These are phyloP conservation scores for Prionailurus viverrinus DNA, from an alignment of 2,113 vertebrate species.

Conservation along the genomic window DNA sequence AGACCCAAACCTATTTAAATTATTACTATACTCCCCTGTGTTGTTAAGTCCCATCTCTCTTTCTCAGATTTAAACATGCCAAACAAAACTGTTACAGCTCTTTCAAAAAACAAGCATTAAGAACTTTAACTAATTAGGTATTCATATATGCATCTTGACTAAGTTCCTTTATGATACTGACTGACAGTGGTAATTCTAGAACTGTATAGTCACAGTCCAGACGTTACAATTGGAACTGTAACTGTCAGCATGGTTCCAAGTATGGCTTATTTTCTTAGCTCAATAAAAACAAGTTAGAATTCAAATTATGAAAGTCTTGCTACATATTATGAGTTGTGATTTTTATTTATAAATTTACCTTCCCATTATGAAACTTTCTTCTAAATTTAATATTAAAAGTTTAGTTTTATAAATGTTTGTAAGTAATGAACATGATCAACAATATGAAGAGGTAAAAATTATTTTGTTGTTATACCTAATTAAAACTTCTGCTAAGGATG, in stretches of 20 bases:
- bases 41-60: neutral
- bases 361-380: neutral
- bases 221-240: neutral
- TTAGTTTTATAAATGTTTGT: neutral
- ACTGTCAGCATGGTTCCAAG: neutral
- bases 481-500: neutral
- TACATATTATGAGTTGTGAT: neutral
- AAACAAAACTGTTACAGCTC: neutral
- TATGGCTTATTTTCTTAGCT: neutral
- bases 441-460: neutral
- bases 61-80: conserved; percentile 12
- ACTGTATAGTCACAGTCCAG: neutral
- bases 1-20: neutral
- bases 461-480: neutral
- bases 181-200: neutral
- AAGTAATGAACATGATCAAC: neutral
- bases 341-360: conserved; percentile 43
- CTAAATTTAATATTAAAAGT: neutral
- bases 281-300: neutral
- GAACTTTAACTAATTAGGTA: neutral
- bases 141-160: neutral
- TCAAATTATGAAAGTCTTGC: neutral
- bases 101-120: conserved; percentile 11
- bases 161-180: neutral
- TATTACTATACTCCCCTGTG: neutral